These are phyloP conservation scores for Pediacus dermestoides DNA, from an alignment of 2,888 invertebrate species.

Conservation along the genomic window DNA sequence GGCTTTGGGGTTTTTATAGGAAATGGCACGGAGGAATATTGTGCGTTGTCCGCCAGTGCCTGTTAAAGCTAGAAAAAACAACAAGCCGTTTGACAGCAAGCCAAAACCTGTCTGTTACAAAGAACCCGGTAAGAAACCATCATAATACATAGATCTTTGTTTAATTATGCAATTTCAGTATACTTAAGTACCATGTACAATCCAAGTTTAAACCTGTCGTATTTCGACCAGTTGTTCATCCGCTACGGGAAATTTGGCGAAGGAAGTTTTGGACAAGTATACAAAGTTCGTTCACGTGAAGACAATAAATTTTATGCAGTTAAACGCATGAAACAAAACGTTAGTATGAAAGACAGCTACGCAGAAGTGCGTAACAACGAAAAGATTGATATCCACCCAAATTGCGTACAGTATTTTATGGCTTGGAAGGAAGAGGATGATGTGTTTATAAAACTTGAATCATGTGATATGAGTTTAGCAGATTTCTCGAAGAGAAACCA, in stretches of 20 bases:
- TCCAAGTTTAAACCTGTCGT: slow-evolving; percentile 46
- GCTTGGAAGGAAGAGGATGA: slow-evolving; percentile 73
- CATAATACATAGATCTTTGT: not conserved
- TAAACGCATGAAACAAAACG: slow-evolving; percentile 61
- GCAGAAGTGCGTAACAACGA: slow-evolving; percentile 69
- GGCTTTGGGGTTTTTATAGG: slow-evolving; percentile 20
- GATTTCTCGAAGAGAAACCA: slow-evolving; percentile 53
- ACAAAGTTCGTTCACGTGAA: slow-evolving; percentile 61
- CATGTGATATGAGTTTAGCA: slow-evolving; percentile 62
- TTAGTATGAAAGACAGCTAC: slow-evolving; percentile 56
- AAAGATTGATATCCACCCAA: slow-evolving; percentile 61
- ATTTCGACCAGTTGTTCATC: slow-evolving; percentile 68
- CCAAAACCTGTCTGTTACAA: slow-evolving; percentile 28
- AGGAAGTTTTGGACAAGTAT: slow-evolving; percentile 75
- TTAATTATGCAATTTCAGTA: slow-evolving; percentile 24
- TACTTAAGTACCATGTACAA: slow-evolving; percentile 46
- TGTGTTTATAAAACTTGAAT: slow-evolving; percentile 68
- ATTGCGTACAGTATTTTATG: slow-evolving; percentile 62
- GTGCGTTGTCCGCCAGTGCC: slow-evolving; percentile 31
- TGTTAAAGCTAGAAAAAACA: slow-evolving; percentile 27
- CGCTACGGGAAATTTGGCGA: slow-evolving; percentile 61
- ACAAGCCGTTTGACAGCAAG: slow-evolving; percentile 19
- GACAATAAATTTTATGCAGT: slow-evolving; percentile 68
- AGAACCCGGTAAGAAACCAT: slow-evolving; percentile 24
- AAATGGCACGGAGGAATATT: slow-evolving; percentile 25